Evolutionary conservation across 2,888 invertebrate species (phyloP).

Genomic region (Portevinia maculata): DNA sequence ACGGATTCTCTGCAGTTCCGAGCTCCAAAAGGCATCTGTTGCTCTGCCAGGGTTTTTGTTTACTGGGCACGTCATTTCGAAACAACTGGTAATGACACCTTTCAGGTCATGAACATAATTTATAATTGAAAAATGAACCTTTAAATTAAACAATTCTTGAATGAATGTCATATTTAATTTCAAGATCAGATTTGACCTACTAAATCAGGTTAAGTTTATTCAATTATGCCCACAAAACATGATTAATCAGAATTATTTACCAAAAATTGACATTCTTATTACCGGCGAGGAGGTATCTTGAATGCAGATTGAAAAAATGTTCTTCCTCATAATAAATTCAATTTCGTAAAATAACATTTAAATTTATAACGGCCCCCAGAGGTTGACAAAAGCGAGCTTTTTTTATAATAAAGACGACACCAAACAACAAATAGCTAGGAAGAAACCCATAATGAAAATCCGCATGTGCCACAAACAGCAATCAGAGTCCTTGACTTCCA

Average conservation of each 20-base stretch:
- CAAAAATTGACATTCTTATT: conserved; percentile 23
- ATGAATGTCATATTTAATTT: not conserved
- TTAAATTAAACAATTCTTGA: not conserved
- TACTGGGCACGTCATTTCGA: too few relatives aligned
- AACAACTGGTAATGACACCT: too few relatives aligned
- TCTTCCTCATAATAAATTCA: conserved; percentile 64
- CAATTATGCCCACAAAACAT: conserved; percentile 13
- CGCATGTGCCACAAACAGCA: conserved; percentile 57
- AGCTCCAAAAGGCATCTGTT: too few relatives aligned
- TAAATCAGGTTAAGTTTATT: not conserved
- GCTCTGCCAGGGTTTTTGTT: too few relatives aligned
- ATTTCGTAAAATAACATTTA: conserved; percentile 63
- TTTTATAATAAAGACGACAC: not conserved
- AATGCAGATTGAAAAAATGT: conserved; percentile 50
- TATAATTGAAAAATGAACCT: too few relatives aligned
- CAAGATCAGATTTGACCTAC: not conserved
- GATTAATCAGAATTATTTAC: conserved; percentile 9
- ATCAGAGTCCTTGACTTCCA: conserved; percentile 60
- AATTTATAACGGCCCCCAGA: conserved; percentile 52
- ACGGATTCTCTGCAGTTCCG: too few relatives aligned
- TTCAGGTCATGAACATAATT: too few relatives aligned
- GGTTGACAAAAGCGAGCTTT: conserved; percentile 1
- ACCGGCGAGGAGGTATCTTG: not conserved
- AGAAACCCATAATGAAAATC: conserved; percentile 21
- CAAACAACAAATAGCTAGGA: conserved; percentile 21